Conservation (phyloP, 2,113 vertebrate species). For the Oncorhynchus mykiss region DNA sequence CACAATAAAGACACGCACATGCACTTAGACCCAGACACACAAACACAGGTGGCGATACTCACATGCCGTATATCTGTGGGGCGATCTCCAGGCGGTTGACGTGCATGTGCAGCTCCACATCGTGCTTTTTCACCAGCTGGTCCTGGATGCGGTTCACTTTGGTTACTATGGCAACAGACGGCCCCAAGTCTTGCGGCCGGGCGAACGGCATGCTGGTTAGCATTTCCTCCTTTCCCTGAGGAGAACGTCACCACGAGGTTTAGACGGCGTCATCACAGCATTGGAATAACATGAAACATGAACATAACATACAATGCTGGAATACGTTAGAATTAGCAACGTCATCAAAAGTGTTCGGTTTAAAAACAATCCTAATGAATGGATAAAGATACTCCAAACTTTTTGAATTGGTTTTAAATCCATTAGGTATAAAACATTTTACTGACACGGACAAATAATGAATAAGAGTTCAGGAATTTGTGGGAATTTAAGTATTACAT, state of each 20-base stretch:
- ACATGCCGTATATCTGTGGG: slow-evolving; percentile 98
- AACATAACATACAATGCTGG: too few relatives aligned
- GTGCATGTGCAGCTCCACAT: slow-evolving; percentile 95
- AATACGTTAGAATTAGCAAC: too few relatives aligned
- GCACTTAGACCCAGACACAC: background rate
- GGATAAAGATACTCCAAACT: too few relatives aligned
- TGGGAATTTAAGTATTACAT: too few relatives aligned
- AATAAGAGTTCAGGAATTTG: too few relatives aligned
- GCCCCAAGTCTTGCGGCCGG: slow-evolving; percentile 91
- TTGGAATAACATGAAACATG: too few relatives aligned
- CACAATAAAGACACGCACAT: background rate
- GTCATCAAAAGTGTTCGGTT: too few relatives aligned
- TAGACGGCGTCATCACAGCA: too few relatives aligned
- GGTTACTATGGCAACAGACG: slow-evolving; percentile 94
- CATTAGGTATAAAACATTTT: too few relatives aligned
- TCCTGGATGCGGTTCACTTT: slow-evolving; percentile 99
- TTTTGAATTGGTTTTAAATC: too few relatives aligned
- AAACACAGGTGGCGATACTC: slow-evolving; percentile 65
- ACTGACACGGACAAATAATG: too few relatives aligned
- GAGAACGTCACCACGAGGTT: background rate
- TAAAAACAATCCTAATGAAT: too few relatives aligned
- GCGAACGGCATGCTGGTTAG: slow-evolving; percentile 93
- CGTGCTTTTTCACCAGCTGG: slow-evolving; percentile 94
- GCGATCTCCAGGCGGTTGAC: slow-evolving; percentile 96
- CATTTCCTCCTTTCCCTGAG: slow-evolving; percentile 91